phyloP scores from a whole-genome alignment of 1,140 invertebrate species.

The Agrypnia vestita region DNA sequence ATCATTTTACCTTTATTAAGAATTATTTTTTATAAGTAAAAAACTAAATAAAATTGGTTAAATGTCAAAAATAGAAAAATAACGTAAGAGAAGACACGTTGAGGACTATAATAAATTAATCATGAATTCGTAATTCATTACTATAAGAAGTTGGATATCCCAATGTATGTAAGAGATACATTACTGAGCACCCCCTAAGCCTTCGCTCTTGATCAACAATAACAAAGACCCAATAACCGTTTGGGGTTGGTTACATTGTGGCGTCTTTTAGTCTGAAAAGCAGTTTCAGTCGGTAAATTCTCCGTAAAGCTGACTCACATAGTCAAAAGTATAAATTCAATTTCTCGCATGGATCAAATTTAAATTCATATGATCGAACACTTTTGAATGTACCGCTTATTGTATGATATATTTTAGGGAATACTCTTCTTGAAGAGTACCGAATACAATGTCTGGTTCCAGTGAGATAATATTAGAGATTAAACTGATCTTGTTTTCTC shows the following conservation, averaged over 20 bases:
- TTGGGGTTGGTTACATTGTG: slow-evolving; percentile 26
- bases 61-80: no score
- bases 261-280: slow-evolving; percentile 36
- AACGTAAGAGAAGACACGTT: no score
- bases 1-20: no score
- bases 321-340: not conserved
- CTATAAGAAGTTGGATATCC: no score
- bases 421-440: not conserved
- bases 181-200: slow-evolving; percentile 10
- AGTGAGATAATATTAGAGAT: slow-evolving; percentile 18
- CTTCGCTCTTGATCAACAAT: slow-evolving; percentile 23
- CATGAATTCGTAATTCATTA: no score
- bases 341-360: not conserved
- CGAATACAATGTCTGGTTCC: not conserved
- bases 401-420: not conserved
- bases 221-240: slow-evolving; percentile 34
- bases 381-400: not conserved
- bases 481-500: slow-evolving; percentile 20
- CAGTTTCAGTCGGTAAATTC: slow-evolving; percentile 1
- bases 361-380: not conserved
- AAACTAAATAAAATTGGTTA: no score
- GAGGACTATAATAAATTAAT: no score
- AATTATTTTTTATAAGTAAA: no score
- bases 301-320: not conserved
- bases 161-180: not conserved